Conservation (phyloP, 2,113 vertebrate species). For the Cebidichthys violaceus region DNA sequence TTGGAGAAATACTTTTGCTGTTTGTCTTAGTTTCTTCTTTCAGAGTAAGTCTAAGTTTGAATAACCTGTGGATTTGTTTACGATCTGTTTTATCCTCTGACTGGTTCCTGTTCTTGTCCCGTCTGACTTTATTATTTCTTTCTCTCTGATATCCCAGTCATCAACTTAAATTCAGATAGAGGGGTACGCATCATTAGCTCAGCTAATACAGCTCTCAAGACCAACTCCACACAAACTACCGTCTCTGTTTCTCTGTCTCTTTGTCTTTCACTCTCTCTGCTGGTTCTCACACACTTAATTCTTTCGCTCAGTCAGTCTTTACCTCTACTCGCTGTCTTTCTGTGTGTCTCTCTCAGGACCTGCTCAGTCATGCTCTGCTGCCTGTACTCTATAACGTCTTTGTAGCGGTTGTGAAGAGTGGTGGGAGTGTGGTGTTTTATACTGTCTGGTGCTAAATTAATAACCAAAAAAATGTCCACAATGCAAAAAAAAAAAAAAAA, state of each 20-base stretch:
- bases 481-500: not conserved
- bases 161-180: no score
- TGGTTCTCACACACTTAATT: constrained; percentile 59
- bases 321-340: constrained; percentile 21
- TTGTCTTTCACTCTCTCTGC: constrained; percentile 48
- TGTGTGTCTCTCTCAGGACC: constrained; percentile 43
- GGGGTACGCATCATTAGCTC: constrained; percentile 67
- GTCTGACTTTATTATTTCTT: not conserved
- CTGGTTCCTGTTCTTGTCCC: not conserved
- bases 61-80: not conserved
- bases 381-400: constrained; percentile 72
- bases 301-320: constrained; percentile 35
- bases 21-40: constrained; percentile 14
- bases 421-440: constrained; percentile 45
- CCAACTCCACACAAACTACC: constrained; percentile 50
- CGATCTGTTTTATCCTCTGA: not conserved
- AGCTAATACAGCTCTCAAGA: constrained; percentile 60
- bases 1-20: not conserved
- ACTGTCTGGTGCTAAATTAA: constrained; percentile 53
- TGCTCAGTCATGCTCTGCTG: constrained; percentile 78
- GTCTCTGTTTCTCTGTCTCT: constrained; percentile 52
- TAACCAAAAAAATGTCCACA: constrained; percentile 41
- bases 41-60: not conserved
- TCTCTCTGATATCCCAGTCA: not conserved
- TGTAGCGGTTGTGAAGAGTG: constrained; percentile 63